Percentiles rank a stretch among this genome's conserved stretches.
Evolutionary conservation across 2,113 vertebrate genomes (phyloP).

Genomic region (Todiramphus saurophagus): DNA sequence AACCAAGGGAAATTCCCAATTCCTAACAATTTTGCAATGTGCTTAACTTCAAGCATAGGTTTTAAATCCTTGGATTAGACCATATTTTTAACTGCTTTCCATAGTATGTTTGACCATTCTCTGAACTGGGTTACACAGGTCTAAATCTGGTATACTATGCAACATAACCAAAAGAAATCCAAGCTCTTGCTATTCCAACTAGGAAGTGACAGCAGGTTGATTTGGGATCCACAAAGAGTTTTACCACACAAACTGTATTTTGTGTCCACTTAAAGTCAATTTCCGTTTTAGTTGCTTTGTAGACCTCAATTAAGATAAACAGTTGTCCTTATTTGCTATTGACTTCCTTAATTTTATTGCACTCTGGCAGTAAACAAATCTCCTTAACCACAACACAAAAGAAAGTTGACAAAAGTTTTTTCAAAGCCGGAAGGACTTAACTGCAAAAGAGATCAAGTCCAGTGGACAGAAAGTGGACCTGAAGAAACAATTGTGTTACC

Average conservation of each 20-base stretch:
- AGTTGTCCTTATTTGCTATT: neutral
- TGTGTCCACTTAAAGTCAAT: neutral
- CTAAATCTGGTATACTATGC: neutral
- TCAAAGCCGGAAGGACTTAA: neutral
- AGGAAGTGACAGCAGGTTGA: neutral
- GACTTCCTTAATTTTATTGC: constrained; percentile 9
- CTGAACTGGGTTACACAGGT: neutral
- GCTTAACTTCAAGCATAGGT: neutral
- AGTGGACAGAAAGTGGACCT: neutral
- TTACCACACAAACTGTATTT: neutral
- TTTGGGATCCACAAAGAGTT: neutral
- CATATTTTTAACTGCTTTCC: neutral
- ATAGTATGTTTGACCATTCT: neutral
- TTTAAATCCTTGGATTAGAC: neutral
- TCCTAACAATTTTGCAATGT: neutral
- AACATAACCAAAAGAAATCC: neutral
- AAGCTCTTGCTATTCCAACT: neutral
- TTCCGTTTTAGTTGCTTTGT: neutral
- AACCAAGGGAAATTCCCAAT: neutral
- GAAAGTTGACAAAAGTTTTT: neutral
- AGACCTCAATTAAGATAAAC: constrained; percentile 21
- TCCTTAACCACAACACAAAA: neutral
- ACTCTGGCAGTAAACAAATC: neutral
- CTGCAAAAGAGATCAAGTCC: neutral
- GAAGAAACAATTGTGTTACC: neutral